phyloP scores from a whole-genome alignment of 2,113 vertebrate species.

The Chaenogobius annularis region DNA sequence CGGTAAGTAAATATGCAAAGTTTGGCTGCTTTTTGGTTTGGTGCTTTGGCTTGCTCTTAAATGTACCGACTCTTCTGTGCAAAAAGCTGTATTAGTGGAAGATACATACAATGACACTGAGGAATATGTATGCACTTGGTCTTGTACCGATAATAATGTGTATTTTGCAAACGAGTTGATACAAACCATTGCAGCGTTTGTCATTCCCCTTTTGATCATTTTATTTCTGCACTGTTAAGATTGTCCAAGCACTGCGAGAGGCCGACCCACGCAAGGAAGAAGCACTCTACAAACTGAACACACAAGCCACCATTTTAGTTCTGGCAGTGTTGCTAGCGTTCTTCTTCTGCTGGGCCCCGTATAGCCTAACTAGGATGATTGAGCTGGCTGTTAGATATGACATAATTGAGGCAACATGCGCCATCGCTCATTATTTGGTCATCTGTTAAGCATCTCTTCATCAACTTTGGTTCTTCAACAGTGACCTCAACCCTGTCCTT shows the following conservation, averaged over 20 bases:
- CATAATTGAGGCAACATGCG: constrained; percentile 48
- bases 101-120: accelerated
- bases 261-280: constrained; percentile 61
- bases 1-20: constrained; percentile 85
- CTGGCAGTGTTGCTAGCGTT: constrained; percentile 85
- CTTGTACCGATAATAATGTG: constrained; percentile 41
- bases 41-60: constrained; percentile 76
- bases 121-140: constrained; percentile 60
- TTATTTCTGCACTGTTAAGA: constrained; percentile 78
- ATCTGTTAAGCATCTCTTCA: constrained; percentile 67
- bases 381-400: not conserved
- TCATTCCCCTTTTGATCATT: constrained; percentile 80
- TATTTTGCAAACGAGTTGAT: constrained; percentile 62
- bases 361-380: constrained; percentile 76
- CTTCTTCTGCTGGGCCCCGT: constrained; percentile 86
- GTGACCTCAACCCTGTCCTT: constrained; percentile 88
- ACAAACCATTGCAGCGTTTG: constrained; percentile 77
- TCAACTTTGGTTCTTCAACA: constrained; percentile 85
- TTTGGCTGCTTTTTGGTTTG: constrained; percentile 81
- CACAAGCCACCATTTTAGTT: constrained; percentile 82
- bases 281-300: constrained; percentile 77
- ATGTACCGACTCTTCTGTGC: constrained; percentile 76
- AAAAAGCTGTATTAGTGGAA: constrained; percentile 15
- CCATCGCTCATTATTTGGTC: not conserved
- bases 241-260: constrained; percentile 74